A percentile compares a stretch with the other conserved stretches of the same genome.
These are phyloP conservation scores for Drosophila auraria DNA, from an alignment of 1,140 invertebrate species.

Conservation along the genomic window DNA sequence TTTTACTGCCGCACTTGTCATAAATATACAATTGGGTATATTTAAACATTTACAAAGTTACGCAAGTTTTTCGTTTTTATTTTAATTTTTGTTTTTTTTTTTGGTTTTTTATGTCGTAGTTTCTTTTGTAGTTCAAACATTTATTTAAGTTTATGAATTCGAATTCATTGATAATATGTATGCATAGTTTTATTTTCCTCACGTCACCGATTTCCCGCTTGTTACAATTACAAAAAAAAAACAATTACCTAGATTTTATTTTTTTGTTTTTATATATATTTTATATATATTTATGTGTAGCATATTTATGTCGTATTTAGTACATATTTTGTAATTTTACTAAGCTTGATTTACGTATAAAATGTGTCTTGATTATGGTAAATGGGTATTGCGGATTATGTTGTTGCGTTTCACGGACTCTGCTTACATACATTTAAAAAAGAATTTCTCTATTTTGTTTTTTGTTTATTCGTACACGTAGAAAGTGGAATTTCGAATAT, in stretches of 20 bases:
- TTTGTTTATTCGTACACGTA: constrained; percentile 23
- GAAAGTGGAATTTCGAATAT: constrained; percentile 20
- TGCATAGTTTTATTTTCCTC: constrained; percentile 56
- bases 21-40: constrained; percentile 79
- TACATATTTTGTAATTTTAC: constrained; percentile 63
- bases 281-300: constrained; percentile 44
- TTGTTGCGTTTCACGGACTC: constrained; percentile 31
- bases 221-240: constrained; percentile 74
- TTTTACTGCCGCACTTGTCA: constrained; percentile 50
- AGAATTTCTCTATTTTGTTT: constrained; percentile 30
- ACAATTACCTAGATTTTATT: constrained; percentile 57
- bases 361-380: constrained; percentile 57
- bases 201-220: constrained; percentile 26
- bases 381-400: constrained; percentile 36
- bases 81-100: constrained; percentile 10
- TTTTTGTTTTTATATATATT: constrained; percentile 16
- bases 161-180: constrained; percentile 79
- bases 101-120: constrained; percentile 20
- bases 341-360: constrained; percentile 81
- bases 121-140: constrained; percentile 47
- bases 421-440: constrained; percentile 37
- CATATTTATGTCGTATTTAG: constrained; percentile 50
- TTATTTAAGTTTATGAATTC: constrained; percentile 77
- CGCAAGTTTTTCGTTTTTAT: constrained; percentile 28
- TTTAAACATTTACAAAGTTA: constrained; percentile 79